Conservation (phyloP, 1,140 invertebrate species). For the Theocolax elegans region DNA sequence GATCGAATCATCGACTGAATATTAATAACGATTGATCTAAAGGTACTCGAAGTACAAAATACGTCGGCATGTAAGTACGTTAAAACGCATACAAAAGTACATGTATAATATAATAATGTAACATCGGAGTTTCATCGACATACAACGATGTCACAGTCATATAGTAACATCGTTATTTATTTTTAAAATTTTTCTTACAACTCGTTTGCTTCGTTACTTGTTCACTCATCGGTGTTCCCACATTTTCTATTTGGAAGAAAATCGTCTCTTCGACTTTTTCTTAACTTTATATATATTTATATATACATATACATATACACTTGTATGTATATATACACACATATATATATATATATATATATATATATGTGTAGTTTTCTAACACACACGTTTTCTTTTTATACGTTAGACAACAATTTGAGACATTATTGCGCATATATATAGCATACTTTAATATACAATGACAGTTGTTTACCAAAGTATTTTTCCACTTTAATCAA, state of each 20-base stretch:
- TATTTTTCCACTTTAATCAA: too few relatives aligned
- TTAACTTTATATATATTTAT: too few relatives aligned
- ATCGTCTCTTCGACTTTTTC: too few relatives aligned
- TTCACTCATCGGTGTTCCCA: background rate
- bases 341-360: slow-evolving; percentile 1
- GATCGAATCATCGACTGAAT: slow-evolving; percentile 1
- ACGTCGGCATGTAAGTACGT: slow-evolving; percentile 8
- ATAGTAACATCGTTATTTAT: slow-evolving; percentile 6
- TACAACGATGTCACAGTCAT: background rate
- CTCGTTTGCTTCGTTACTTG: background rate
- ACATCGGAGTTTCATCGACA: slow-evolving; percentile 17
- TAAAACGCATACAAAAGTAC: slow-evolving; percentile 31
- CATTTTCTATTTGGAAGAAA: background rate
- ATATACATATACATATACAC: too few relatives aligned
- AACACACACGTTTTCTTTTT: too few relatives aligned
- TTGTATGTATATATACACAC: too few relatives aligned
- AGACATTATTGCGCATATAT: background rate
- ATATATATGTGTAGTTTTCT: too few relatives aligned
- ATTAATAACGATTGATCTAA: slow-evolving; percentile 17
- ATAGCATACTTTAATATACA: background rate
- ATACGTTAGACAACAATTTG: slow-evolving; percentile 8
- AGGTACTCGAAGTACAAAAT: slow-evolving; percentile 33
- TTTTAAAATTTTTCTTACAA: background rate
- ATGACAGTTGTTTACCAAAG: too few relatives aligned
- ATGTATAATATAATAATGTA: slow-evolving; percentile 13